Percentiles rank a stretch among this genome's conserved stretches.
These are phyloP conservation scores for Scaptomyza caliginosa DNA, from an alignment of 2,888 invertebrate genomes.

Conservation along the genomic window DNA sequence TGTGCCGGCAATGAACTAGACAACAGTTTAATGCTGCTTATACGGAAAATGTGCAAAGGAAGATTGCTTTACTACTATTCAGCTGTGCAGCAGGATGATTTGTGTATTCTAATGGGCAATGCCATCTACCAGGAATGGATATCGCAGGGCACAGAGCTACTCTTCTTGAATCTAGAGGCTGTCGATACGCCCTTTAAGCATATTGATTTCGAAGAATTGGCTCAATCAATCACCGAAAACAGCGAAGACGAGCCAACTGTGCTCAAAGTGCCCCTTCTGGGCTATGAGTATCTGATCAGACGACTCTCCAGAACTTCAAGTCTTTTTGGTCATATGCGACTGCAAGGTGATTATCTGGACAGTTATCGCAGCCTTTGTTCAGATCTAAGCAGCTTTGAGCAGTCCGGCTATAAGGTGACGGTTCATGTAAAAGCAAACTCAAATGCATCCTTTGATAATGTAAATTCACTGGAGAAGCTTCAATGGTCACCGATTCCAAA, in stretches of 20 bases:
- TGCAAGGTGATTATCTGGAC: constrained; percentile 12
- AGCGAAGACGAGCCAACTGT: background rate
- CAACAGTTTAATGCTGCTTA: constrained; percentile 50
- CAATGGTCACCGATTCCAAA: constrained; percentile 57
- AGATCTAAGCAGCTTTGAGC: constrained; percentile 21
- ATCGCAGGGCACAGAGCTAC: constrained; percentile 45
- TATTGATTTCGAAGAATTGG: constrained; percentile 43
- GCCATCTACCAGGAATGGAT: constrained; percentile 50
- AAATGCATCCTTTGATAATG: rapidly evolving
- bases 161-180: constrained; percentile 49
- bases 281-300: constrained; percentile 50
- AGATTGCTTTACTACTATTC: constrained; percentile 61
- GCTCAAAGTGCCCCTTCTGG: constrained; percentile 49
- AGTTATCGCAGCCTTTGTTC: constrained; percentile 29
- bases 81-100: constrained; percentile 55
- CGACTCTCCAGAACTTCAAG: constrained; percentile 31
- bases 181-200: constrained; percentile 28
- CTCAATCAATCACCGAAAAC: constrained; percentile 9
- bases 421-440: constrained; percentile 1
- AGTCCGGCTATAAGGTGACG: background rate
- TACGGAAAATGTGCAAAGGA: constrained; percentile 37
- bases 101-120: constrained; percentile 46
- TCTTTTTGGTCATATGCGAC: constrained; percentile 44
- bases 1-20: constrained; percentile 54
- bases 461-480: constrained; percentile 10